Percentiles rank a stretch among this genome's conserved stretches.
Conservation (phyloP, 2,797 vertebrate species). For the Rhinichthys osculus region DNA sequence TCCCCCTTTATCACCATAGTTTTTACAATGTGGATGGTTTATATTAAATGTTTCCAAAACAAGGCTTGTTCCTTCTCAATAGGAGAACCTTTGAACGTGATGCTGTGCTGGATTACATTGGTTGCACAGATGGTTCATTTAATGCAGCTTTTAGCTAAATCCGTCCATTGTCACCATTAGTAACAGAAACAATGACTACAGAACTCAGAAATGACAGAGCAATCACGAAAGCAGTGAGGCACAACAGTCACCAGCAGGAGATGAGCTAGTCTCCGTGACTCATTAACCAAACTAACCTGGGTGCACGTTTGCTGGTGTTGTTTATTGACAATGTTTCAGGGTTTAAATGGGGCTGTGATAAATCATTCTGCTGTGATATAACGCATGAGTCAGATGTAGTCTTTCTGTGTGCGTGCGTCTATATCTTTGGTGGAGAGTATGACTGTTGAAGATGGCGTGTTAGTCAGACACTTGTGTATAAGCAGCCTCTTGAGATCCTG, state of each 20-base stretch:
- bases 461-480: constrained; percentile 41
- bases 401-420: neutral
- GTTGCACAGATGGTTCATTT: constrained; percentile 8
- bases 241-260: constrained; percentile 5
- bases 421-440: neutral
- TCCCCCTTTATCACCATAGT: neutral
- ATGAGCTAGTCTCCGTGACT: constrained; percentile 1
- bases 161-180: constrained; percentile 1
- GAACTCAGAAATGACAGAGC: constrained; percentile 10
- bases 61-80: neutral
- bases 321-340: neutral
- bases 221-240: neutral
- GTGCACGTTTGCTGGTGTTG: neutral
- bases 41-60: neutral
- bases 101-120: neutral
- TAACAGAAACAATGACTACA: neutral
- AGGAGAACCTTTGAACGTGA: neutral
- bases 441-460: constrained; percentile 32
- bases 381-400: constrained; percentile 7
- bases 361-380: constrained; percentile 11
- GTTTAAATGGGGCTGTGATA: constrained; percentile 9
- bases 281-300: constrained; percentile 5
- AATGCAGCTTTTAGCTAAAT: neutral
- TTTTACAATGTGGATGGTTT: constrained; percentile 6
- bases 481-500: constrained; percentile 32